phyloP scores from a whole-genome alignment of 1,140 invertebrate species.

The Drosophila bocqueti region DNA sequence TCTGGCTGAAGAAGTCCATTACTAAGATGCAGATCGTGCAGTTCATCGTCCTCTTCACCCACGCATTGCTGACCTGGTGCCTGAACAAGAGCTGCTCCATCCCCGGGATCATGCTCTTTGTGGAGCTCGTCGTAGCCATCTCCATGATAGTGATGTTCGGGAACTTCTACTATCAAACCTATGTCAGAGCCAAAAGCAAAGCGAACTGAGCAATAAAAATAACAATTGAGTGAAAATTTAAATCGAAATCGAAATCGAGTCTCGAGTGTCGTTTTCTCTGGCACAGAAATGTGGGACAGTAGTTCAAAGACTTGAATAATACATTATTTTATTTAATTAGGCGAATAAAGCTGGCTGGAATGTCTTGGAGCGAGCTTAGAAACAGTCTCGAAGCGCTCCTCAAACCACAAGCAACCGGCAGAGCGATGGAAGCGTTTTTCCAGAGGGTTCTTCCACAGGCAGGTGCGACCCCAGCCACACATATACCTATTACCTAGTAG shows the following conservation, averaged over 20 bases:
- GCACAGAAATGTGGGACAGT: constrained; percentile 18
- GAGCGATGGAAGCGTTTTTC: constrained; percentile 40
- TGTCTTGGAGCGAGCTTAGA: background rate
- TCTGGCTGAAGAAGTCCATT: constrained; percentile 95
- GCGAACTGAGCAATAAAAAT: constrained; percentile 26
- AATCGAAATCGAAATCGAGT: background rate
- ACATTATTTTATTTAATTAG: constrained; percentile 24
- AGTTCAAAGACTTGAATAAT: constrained; percentile 47
- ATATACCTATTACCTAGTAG: background rate
- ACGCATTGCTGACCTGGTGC: constrained; percentile 87
- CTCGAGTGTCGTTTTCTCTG: background rate
- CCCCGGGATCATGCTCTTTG: rapidly evolving
- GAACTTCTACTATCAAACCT: constrained; percentile 89
- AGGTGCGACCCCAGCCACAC: constrained; percentile 12
- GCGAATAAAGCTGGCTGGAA: constrained; percentile 2
- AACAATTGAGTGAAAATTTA: constrained; percentile 5
- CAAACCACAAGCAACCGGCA: constrained; percentile 9
- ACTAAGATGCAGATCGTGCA: constrained; percentile 92
- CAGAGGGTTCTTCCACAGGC: constrained; percentile 43
- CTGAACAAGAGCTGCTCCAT: constrained; percentile 87
- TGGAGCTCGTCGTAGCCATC: constrained; percentile 85
- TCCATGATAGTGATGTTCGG: constrained; percentile 91
- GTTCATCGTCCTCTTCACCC: constrained; percentile 89
- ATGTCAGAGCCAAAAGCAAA: constrained; percentile 30
- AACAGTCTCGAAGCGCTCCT: constrained; percentile 23